A percentile compares a stretch with the other conserved stretches of the same genome.
Conservation (phyloP, 2,797 vertebrate genomes). For the Onychomys leucogaster region DNA sequence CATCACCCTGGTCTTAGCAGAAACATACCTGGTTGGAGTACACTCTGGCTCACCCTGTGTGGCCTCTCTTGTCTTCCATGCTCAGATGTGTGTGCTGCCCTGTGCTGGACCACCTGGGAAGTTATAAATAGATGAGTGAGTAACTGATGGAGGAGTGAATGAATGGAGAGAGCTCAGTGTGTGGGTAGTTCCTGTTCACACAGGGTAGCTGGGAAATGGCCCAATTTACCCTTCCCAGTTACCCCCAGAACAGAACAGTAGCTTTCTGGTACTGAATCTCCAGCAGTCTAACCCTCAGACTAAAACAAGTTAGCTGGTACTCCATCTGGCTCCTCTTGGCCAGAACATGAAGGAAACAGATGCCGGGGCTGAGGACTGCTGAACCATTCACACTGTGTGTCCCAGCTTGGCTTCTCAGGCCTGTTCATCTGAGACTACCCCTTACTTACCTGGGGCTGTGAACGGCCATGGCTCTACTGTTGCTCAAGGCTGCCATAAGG, state of each 20-base stretch:
- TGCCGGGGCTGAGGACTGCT: neutral
- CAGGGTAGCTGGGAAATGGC: neutral
- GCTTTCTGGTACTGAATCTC: neutral
- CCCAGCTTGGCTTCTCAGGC: neutral
- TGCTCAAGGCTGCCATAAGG: too few relatives aligned
- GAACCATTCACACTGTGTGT: neutral
- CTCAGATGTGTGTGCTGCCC: neutral
- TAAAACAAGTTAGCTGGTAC: neutral
- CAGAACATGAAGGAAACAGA: neutral
- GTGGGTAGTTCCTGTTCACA: neutral
- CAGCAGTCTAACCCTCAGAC: neutral
- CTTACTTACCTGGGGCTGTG: neutral
- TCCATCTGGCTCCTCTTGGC: neutral
- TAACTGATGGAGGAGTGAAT: neutral
- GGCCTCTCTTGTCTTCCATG: neutral
- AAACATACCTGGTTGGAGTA: fast-evolving
- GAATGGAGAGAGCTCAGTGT: neutral
- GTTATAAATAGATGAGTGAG: neutral
- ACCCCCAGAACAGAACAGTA: neutral
- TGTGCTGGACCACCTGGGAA: neutral
- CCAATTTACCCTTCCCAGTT: neutral
- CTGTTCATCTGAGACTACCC: neutral
- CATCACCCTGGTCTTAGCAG: fast-evolving
- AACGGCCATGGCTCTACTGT: neutral
- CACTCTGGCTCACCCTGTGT: fast-evolving